phyloP scores from a whole-genome alignment of 92 coral and sea anemone genomes.

The Actinernus sp. region DNA sequence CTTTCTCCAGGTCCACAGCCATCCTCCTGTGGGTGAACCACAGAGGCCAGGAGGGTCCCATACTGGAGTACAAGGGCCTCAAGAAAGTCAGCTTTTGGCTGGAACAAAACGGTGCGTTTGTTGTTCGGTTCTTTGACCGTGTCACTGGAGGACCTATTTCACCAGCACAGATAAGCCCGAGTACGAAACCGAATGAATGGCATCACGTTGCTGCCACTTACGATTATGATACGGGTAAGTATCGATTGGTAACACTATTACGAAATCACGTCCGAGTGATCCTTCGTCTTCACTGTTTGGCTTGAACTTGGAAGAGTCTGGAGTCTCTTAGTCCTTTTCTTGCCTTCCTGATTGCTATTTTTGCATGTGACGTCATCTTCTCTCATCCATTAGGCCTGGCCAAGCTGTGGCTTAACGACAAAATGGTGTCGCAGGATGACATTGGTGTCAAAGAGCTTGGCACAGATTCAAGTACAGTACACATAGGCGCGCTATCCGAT shows the following conservation, averaged over 20 bases:
- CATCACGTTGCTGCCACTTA: conserved; percentile 22
- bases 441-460: conserved; percentile 37
- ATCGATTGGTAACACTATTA: too few relatives aligned
- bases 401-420: conserved; percentile 27
- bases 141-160: background rate
- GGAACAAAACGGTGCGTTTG: conserved; percentile 5
- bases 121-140: conserved; percentile 7
- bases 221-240: conserved; percentile 33
- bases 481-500: conserved; percentile 31
- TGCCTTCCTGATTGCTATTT: too few relatives aligned
- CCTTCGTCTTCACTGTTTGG: too few relatives aligned
- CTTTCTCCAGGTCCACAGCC: conserved; percentile 11
- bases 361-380: too few relatives aligned
- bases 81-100: conserved; percentile 16
- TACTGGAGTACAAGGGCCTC: conserved; percentile 5
- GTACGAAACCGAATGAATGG: conserved; percentile 2
- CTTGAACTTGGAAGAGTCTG: too few relatives aligned
- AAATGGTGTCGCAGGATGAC: conserved; percentile 5
- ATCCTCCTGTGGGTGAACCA: conserved; percentile 47
- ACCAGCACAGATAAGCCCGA: background rate
- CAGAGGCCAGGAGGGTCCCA: conserved; percentile 30
- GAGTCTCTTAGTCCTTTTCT: too few relatives aligned
- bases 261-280: too few relatives aligned
- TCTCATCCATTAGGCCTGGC: conserved; percentile 3
- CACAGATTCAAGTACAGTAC: conserved; percentile 14